Percentiles rank a stretch among this genome's conserved stretches.
Evolutionary conservation across 1,140 invertebrate species (phyloP).

Genomic region (Drosophila ficusphila): DNA sequence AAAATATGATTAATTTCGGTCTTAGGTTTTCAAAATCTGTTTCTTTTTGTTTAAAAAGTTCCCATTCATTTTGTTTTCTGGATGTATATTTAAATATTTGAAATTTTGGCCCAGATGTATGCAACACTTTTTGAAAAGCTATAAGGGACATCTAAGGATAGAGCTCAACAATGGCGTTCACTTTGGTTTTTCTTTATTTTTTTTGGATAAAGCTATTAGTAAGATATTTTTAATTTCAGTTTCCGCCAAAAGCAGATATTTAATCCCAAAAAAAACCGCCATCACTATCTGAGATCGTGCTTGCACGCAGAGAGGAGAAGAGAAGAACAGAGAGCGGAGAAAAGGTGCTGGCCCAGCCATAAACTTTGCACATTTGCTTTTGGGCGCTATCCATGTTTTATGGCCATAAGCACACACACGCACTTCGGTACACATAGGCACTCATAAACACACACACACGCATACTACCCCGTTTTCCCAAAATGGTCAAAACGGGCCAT

Average conservation of each 20-base stretch:
- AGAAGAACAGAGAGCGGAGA: neutral
- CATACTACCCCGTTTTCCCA: constrained; percentile 9
- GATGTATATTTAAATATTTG: too few species aligned
- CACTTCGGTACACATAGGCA: neutral
- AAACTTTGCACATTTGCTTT: constrained; percentile 42
- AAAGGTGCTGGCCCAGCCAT: constrained; percentile 36
- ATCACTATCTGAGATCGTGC: neutral
- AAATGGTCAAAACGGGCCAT: constrained; percentile 46
- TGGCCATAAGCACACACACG: constrained; percentile 24
- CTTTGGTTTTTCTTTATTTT: too few species aligned
- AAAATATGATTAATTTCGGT: too few species aligned
- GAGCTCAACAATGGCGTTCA: too few species aligned
- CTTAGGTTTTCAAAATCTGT: too few species aligned
- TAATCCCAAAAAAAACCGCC: neutral
- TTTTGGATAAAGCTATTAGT: too few species aligned
- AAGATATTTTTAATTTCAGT: too few species aligned
- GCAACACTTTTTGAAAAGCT: too few species aligned
- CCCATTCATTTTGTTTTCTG: too few species aligned
- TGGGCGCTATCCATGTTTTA: constrained; percentile 26
- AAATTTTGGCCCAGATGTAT: too few species aligned
- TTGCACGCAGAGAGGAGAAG: neutral
- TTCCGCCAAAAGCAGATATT: neutral
- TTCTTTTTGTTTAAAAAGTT: too few species aligned
- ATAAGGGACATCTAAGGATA: too few species aligned
- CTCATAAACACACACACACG: neutral